These are phyloP conservation scores for Euphysa ruthae DNA, from an alignment of 30 jellyfish, hydroid and myxozoan genomes.

Conservation along the genomic window DNA sequence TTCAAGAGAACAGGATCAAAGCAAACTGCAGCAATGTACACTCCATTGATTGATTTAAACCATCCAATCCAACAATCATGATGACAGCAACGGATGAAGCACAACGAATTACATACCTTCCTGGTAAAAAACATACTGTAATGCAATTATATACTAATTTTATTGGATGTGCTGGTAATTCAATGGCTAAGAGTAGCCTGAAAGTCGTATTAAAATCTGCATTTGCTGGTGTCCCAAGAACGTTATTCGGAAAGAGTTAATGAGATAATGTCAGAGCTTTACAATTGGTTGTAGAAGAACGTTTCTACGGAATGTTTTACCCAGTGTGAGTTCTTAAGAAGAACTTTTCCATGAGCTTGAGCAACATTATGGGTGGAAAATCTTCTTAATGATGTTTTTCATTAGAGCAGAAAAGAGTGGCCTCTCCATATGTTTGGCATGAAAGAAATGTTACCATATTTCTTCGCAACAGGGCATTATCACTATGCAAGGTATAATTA, in stretches of 20 bases:
- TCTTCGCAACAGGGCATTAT: too few relatives aligned
- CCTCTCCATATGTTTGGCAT: too few relatives aligned
- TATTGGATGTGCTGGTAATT: constrained; percentile 11
- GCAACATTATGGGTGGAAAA: too few relatives aligned
- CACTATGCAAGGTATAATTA: too few relatives aligned
- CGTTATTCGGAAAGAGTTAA: constrained; percentile 19
- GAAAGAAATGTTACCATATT: too few relatives aligned
- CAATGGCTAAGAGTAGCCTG: constrained; percentile 17
- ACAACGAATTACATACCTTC: neutral
- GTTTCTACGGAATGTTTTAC: too few relatives aligned
- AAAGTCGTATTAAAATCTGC: neutral
- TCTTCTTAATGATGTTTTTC: too few relatives aligned
- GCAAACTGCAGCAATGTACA: neutral
- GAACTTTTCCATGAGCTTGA: too few relatives aligned
- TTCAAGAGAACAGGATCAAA: constrained; percentile 19
- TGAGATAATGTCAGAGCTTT: constrained; percentile 11
- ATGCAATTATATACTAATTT: constrained; percentile 25
- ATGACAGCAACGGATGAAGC: constrained; percentile 17
- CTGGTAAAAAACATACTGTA: too few relatives aligned
- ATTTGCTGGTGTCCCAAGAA: constrained; percentile 13
- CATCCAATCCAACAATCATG: constrained; percentile 20
- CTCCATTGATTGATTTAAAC: neutral
- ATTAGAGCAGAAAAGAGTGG: too few relatives aligned
- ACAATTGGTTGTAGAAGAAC: constrained; percentile 15
- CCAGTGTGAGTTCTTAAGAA: too few relatives aligned